Conservation (phyloP, 2,888 invertebrate genomes). For the Agrotis ipsilon region DNA sequence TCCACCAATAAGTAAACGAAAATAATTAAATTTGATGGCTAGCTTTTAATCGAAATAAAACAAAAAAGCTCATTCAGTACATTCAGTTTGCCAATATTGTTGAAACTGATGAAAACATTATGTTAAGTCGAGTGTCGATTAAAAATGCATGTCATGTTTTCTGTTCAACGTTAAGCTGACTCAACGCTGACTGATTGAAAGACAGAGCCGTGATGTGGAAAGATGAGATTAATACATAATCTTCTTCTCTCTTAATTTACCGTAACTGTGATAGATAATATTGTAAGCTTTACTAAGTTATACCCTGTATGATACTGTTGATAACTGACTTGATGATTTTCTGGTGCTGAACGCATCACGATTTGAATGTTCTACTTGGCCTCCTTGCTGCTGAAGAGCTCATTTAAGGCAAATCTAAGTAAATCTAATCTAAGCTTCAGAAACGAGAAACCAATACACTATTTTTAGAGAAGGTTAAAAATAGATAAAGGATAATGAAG, state of each 20-base stretch:
- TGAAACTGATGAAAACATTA: constrained; percentile 9
- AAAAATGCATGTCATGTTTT: constrained; percentile 39
- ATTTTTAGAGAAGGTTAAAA: too few relatives aligned
- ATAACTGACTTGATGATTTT: not conserved
- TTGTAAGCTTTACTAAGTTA: not conserved
- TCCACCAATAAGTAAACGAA: too few relatives aligned
- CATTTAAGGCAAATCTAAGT: too few relatives aligned
- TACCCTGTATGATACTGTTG: not conserved
- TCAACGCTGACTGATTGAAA: constrained; percentile 30
- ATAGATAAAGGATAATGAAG: too few relatives aligned
- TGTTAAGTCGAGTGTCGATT: not conserved
- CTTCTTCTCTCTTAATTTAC: constrained; percentile 5
- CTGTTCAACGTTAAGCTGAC: constrained; percentile 34
- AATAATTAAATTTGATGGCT: not conserved
- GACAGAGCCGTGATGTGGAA: constrained; percentile 34
- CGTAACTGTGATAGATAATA: not conserved
- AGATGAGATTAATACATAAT: constrained; percentile 19
- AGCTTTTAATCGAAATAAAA: not conserved
- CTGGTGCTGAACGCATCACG: too few relatives aligned
- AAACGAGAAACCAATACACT: not conserved
- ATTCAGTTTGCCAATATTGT: not conserved
- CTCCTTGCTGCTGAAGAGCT: not conserved
- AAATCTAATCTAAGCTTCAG: too few relatives aligned
- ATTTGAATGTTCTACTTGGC: not conserved
- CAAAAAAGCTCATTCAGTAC: not conserved